Evolutionary conservation across 2,888 invertebrate species (phyloP).

Genomic region (Papilio demoleus): DNA sequence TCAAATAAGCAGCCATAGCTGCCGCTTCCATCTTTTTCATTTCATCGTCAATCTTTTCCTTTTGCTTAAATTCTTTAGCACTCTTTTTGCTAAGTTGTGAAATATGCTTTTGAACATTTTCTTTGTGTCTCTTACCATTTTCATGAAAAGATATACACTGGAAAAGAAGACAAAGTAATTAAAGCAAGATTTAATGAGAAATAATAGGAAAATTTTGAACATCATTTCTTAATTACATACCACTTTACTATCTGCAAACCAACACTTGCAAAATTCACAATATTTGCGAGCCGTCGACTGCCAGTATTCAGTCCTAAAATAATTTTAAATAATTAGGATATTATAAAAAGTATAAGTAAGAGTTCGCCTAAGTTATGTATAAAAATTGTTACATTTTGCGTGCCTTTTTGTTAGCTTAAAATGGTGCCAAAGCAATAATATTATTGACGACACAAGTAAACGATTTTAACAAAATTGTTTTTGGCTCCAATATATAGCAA

Average conservation of each 20-base stretch:
- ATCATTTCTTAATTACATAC: conserved; percentile 73
- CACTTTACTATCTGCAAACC: conserved; percentile 98
- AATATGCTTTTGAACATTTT: conserved; percentile 94
- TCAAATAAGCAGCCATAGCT: conserved; percentile 93
- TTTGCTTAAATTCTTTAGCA: conserved; percentile 89
- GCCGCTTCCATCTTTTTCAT: conserved; percentile 95
- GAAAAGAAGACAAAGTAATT: conserved; percentile 49
- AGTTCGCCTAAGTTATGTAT: background rate
- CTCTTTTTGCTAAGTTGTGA: conserved; percentile 93
- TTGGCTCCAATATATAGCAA: background rate
- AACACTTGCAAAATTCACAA: conserved; percentile 99
- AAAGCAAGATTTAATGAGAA: conserved; percentile 13
- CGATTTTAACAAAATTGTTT: background rate
- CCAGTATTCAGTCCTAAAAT: conserved; percentile 96
- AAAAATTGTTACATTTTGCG: background rate
- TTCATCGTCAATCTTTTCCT: conserved; percentile 90
- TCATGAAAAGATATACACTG: conserved; percentile 98
- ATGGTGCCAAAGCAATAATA: background rate
- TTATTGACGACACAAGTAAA: background rate
- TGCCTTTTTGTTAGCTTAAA: background rate
- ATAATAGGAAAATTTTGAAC: conserved; percentile 9
- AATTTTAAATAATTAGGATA: conserved; percentile 5
- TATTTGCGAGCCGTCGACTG: conserved; percentile 97
- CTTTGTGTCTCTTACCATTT: conserved; percentile 95
- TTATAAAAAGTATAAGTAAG: conserved; percentile 20